These are phyloP conservation scores for Bombus pyrosoma DNA, from an alignment of 1,140 invertebrate genomes.

Conservation along the genomic window DNA sequence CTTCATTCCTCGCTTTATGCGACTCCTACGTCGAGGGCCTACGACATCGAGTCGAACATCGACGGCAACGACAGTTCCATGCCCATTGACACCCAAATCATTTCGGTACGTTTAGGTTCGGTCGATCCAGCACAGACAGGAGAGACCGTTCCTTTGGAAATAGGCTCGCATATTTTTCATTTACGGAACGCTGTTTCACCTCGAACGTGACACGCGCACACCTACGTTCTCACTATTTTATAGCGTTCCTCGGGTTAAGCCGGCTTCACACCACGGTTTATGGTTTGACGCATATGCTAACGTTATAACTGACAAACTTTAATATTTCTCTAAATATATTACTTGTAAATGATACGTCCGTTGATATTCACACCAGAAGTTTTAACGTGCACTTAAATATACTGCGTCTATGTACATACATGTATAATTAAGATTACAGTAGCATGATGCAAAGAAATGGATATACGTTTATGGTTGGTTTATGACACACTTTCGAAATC, in stretches of 20 bases:
- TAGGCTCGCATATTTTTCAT: constrained; percentile 23
- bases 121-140: neutral
- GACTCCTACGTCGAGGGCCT: constrained; percentile 77
- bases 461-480: no score
- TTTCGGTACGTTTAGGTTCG: constrained; percentile 72
- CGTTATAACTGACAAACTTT: neutral
- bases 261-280: neutral
- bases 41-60: constrained; percentile 80
- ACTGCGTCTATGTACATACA: no score
- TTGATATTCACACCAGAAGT: no score
- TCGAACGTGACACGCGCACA: constrained; percentile 22
- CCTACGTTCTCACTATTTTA: constrained; percentile 27
- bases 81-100: constrained; percentile 81
- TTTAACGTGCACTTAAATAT: no score
- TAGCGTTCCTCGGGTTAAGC: constrained; percentile 5
- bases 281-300: neutral
- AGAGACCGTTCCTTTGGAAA: constrained; percentile 7
- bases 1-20: constrained; percentile 80
- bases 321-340: no score
- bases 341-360: no score
- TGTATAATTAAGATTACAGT: no score
- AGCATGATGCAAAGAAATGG: no score
- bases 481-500: no score
- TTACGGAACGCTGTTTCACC: constrained; percentile 7
- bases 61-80: constrained; percentile 79